Evolutionary conservation across 2,797 vertebrate species (phyloP), one percentile per base, ranked within the genome.

Genomic region (Pelobates cultripes): DNA sequence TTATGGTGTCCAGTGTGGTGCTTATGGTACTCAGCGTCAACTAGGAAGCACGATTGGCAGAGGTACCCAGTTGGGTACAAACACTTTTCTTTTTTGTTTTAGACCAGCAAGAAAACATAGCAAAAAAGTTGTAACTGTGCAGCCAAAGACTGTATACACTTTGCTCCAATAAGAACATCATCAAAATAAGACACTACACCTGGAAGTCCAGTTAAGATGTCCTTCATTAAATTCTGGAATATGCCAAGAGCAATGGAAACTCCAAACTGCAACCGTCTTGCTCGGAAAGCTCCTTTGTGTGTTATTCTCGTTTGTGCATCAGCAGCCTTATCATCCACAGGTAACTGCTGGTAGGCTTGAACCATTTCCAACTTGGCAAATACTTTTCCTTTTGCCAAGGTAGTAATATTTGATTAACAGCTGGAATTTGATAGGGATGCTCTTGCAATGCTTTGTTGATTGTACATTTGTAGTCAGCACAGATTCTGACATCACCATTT

Each of bases 351-450:
- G 70, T 53, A 72, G 10, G 70, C 15, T 55, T 72, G 70, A 28
- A 45, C 70, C 45, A 55, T 53, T 40, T 72, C 17, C 47, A 55
- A 41, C 12, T 72, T 40, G 17, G 70, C 45, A 51, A 51, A 72
- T 51, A 17, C 10, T 4, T 72, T 53, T 72, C 70, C 70, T 72
- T 72, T 72, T 9, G 70, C 70, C 4, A 72, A 72, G 4, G 43
- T 55, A 53, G 44, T 72, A 51, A 72, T 44, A 72, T 72, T 81
- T 44, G 45, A 57, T 80, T 55, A 82, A 81, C 15, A 72, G 13
- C 44, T n/a, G 17, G 70, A 72, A 53, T 72, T 47, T 53, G 70
- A 53, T 55, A 72, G 7, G 44, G 17, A 53, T 72, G 70, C 15
- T 55, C 70, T 41, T 72, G 47, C 28, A 72, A 45, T 53, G 70